Base-by-base conservation (phyloP, 2,113 vertebrate genomes). In the Ivindomyrus marchei region DNA sequence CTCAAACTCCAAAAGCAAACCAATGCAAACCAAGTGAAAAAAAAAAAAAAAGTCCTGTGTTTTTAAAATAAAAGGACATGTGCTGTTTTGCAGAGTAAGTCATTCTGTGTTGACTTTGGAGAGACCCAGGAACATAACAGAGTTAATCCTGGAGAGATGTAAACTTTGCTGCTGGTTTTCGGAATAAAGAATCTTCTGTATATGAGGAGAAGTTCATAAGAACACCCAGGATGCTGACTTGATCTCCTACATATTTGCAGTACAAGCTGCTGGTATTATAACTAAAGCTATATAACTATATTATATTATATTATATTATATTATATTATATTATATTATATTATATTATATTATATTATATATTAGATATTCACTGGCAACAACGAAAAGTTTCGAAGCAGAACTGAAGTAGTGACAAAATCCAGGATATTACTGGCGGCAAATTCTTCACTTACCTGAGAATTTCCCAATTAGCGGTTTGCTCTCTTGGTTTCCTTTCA, bases 401-500 rank as follows among this genome's bases (percentile, higher is more conserved):
- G 11, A 50, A 17, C 1, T 19, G 27, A 31, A 36, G 46, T n/a
- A 31, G 36, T 11, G 50, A 86, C 8, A 52, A 27, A 21, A 49
- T 4, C 9, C 21, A 49, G 7, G 9, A 50, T 36, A 53, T 36
- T 11, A 11, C 21, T 53, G 31, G 27, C 2, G 27, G 50, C 2
- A 13, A 87, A 42, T 24, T 42, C 36, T 42, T 24, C 74, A 92
- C 92, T 1, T 90, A 96, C 96, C 95, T 95, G 94, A 91, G 88
- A 93, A 93, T 91, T 91, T 93, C 88, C 94, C 95, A 58, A 94
- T 94, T 9, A 96, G 95, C 2, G 95, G 92, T 91, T 91, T 93
- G 92, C 96, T 96, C 87, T 95, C 95, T 89, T 94, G 91, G 36
- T 89, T 92, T 90, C 95, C 95, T 0, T 93, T 95, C 90, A 96